These are phyloP conservation scores for Dasypogon diadema DNA, from an alignment of 2,888 invertebrate species.

Conservation along the genomic window DNA sequence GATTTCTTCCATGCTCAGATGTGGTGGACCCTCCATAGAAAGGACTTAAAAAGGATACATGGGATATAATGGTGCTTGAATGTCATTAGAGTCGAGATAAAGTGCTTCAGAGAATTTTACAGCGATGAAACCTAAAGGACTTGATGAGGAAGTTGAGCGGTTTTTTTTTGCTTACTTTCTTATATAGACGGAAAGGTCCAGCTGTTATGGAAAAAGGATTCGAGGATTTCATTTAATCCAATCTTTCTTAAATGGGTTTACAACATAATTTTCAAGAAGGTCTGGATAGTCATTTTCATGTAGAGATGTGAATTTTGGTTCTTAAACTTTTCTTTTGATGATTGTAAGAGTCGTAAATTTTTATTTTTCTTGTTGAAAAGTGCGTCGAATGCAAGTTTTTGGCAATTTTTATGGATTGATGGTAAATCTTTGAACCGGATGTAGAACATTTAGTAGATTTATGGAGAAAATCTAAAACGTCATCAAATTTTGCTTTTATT, in stretches of 20 bases:
- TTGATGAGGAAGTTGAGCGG: constrained; percentile 46
- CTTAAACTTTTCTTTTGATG: too few relatives aligned
- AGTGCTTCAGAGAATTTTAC: constrained; percentile 43
- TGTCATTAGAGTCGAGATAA: constrained; percentile 49
- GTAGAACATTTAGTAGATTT: neutral
- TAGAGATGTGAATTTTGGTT: too few relatives aligned
- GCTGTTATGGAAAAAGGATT: constrained; percentile 26
- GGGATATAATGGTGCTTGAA: constrained; percentile 48
- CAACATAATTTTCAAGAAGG: constrained; percentile 31
- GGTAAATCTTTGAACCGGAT: too few relatives aligned
- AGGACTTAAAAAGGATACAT: constrained; percentile 49
- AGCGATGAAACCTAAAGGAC: constrained; percentile 31
- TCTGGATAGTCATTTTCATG: neutral
- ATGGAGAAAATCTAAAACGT: too few relatives aligned
- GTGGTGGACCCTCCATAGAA: constrained; percentile 11
- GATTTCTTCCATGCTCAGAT: constrained; percentile 30
- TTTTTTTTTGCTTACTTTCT: constrained; percentile 30
- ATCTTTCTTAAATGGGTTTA: constrained; percentile 32
- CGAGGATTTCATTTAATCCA: constrained; percentile 39
- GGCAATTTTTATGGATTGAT: too few relatives aligned
- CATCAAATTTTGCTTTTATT: too few relatives aligned
- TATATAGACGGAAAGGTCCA: constrained; percentile 34
- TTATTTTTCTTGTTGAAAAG: neutral
- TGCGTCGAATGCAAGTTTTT: neutral
- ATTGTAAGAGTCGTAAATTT: too few relatives aligned